A percentile compares a stretch with the other conserved stretches of the same genome.
Evolutionary conservation across 2,113 vertebrate species (phyloP).

Genomic region (Myrmecobius fasciatus): DNA sequence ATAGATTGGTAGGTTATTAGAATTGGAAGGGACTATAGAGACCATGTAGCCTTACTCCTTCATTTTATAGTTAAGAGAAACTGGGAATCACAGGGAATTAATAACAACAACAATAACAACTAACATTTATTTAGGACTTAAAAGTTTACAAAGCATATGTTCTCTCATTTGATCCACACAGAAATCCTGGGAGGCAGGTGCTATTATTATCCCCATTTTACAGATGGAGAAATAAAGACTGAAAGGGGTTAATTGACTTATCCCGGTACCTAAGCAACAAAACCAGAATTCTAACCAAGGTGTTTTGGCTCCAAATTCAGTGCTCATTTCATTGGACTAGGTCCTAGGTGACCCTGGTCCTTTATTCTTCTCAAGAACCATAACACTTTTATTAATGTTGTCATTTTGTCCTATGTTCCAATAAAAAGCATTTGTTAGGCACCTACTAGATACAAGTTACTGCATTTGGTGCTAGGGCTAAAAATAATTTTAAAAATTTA

Average conservation of each 20-base stretch:
- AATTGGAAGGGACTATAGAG: neutral
- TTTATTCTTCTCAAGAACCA: neutral
- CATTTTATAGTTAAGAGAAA: neutral
- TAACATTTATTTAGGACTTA: no score
- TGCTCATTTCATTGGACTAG: neutral
- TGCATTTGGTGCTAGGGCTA: neutral
- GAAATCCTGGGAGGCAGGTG: neutral
- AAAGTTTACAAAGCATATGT: no score
- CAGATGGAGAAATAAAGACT: neutral
- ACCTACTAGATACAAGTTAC: neutral
- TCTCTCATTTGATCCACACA: neutral
- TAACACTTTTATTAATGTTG: neutral
- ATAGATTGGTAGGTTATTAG: neutral
- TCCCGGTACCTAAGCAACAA: neutral
- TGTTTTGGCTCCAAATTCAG: neutral
- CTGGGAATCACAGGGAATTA: no score
- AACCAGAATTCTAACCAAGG: neutral
- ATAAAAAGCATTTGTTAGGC: neutral
- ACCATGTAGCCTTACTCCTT: neutral
- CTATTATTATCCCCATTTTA: neutral
- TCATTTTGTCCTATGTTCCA: neutral
- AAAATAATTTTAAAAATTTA: neutral
- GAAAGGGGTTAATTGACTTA: neutral
- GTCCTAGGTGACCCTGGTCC: neutral
- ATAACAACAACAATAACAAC: no score